These are phyloP conservation scores for Passerina amoena DNA, from an alignment of 2,113 vertebrate genomes.

Conservation along the genomic window DNA sequence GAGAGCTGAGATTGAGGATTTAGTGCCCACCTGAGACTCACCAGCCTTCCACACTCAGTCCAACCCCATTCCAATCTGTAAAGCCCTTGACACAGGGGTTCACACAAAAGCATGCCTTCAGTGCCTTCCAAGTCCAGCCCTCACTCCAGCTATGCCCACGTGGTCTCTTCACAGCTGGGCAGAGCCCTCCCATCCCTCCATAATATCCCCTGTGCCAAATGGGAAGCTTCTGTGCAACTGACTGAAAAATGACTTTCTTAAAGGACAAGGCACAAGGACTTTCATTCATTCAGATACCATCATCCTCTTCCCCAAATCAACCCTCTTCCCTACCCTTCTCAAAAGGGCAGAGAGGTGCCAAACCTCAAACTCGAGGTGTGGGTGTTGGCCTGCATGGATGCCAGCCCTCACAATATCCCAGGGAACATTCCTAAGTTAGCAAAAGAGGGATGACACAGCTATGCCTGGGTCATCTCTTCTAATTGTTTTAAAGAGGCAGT, in stretches of 20 bases:
- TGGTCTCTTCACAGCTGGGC: background rate
- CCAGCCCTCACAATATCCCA: background rate
- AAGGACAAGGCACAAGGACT: background rate
- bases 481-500: background rate
- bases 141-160: background rate
- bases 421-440: background rate
- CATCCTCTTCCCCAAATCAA: background rate
- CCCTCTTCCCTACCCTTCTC: background rate
- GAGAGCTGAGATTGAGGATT: background rate
- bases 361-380: background rate
- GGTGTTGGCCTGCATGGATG: background rate
- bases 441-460: background rate
- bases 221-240: background rate
- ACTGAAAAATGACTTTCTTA: background rate
- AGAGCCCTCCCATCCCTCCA: background rate
- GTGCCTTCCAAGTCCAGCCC: background rate
- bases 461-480: background rate
- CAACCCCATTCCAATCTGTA: background rate
- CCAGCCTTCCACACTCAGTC: background rate
- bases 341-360: background rate
- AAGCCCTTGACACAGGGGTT: background rate
- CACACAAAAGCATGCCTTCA: background rate
- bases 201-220: background rate
- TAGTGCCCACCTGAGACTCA: background rate
- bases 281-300: background rate